phyloP scores from a whole-genome alignment of 92 coral and sea anemone species.

The Phenganax subtilis region DNA sequence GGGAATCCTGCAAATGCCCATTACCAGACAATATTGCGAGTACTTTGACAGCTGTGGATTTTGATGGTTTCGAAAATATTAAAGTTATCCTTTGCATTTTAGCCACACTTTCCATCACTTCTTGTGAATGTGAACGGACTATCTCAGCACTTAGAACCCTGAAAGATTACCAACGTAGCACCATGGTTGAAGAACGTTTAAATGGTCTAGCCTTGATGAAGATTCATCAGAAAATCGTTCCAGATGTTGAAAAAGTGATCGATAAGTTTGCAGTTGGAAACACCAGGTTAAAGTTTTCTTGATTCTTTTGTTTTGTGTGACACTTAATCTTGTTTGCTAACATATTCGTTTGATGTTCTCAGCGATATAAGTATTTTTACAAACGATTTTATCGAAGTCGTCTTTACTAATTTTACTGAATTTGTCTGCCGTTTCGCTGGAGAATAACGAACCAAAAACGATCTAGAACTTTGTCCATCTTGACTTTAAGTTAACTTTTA shows the following conservation, averaged over 20 bases:
- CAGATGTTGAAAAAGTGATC: neutral
- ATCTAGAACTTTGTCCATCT: no score
- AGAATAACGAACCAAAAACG: no score
- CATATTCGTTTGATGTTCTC: no score
- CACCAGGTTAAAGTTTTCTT: neutral
- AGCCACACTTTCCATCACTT: conserved; percentile 4
- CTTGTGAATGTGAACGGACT: conserved; percentile 28
- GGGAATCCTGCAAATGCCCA: neutral
- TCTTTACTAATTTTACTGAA: no score
- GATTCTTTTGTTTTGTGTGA: neutral
- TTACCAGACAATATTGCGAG: neutral
- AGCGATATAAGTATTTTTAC: no score
- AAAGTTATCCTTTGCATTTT: conserved; percentile 16
- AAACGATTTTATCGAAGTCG: no score
- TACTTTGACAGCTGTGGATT: conserved; percentile 14
- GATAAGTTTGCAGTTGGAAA: neutral
- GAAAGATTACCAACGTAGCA: conserved; percentile 6
- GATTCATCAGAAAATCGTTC: conserved; percentile 10
- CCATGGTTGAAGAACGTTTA: conserved; percentile 5
- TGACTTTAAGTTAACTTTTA: no score
- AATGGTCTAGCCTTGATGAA: conserved; percentile 17
- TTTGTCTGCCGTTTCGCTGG: no score
- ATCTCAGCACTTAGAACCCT: neutral
- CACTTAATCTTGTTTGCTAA: no score
- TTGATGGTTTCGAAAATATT: conserved; percentile 11